A percentile compares a stretch with the other conserved stretches of the same genome.
phyloP scores from a whole-genome alignment of 2,113 vertebrate species.

The Ageneiosus marmoratus region DNA sequence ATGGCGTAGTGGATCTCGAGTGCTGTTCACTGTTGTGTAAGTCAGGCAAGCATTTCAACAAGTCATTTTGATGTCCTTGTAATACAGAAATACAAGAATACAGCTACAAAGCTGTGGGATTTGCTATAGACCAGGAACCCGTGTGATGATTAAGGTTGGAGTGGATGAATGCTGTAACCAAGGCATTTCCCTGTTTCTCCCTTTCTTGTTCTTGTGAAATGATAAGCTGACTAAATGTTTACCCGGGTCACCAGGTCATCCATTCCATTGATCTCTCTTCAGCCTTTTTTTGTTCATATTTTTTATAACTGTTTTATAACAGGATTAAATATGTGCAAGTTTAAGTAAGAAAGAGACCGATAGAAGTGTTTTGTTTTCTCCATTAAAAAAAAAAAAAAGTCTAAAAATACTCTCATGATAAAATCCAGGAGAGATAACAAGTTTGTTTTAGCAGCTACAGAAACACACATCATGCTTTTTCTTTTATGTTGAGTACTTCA shows the following conservation, averaged over 20 bases:
- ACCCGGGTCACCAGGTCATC: conserved; percentile 63
- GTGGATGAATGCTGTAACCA: not conserved
- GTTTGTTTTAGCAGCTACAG: not conserved
- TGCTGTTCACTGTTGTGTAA: not conserved
- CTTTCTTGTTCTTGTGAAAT: conserved; percentile 54
- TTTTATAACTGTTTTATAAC: not conserved
- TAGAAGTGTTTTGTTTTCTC: not conserved
- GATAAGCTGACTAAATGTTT: conserved; percentile 63
- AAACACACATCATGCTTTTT: not conserved
- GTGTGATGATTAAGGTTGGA: not conserved
- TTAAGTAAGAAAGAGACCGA: not conserved
- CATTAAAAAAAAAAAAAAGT: not conserved
- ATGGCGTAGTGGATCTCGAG: too few relatives aligned
- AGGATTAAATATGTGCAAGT: not conserved
- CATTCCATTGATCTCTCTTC: not conserved
- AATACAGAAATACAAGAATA: too few relatives aligned
- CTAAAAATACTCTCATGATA: not conserved
- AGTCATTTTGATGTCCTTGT: not conserved
- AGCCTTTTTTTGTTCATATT: not conserved
- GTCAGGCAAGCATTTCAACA: too few relatives aligned
- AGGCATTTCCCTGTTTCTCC: conserved; percentile 15
- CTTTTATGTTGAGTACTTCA: too few relatives aligned
- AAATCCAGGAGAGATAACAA: not conserved
- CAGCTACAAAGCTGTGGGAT: too few relatives aligned
- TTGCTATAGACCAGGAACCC: not conserved